Evolutionary conservation across 2,888 invertebrate genomes (phyloP).

Genomic region (Lochmaea crataegi): DNA sequence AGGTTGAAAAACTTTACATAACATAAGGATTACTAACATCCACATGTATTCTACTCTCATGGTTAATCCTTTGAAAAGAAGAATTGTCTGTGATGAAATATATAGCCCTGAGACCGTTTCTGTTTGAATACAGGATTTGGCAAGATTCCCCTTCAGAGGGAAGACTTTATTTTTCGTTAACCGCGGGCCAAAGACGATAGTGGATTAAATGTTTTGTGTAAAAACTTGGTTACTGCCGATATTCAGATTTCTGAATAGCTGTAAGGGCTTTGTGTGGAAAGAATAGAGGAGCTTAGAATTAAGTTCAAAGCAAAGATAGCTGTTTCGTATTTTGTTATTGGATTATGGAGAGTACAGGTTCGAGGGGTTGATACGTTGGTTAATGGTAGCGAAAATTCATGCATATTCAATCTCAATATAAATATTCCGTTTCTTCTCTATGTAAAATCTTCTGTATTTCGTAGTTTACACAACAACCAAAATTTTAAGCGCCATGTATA

Average conservation of each 20-base stretch:
- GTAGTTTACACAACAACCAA: too few species aligned
- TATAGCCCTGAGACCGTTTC: conserved; percentile 2
- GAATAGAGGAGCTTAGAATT: conserved; percentile 12
- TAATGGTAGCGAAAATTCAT: too few species aligned
- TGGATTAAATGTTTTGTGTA: conserved; percentile 37
- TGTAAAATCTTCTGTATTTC: too few species aligned
- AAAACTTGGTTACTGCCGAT: conserved; percentile 35
- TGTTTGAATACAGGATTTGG: conserved; percentile 13
- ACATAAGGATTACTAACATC: too few species aligned
- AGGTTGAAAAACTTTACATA: too few species aligned
- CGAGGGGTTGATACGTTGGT: too few species aligned
- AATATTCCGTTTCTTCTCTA: too few species aligned
- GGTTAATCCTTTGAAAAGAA: neutral
- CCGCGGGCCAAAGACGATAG: conserved; percentile 33
- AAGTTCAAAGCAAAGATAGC: conserved; percentile 5
- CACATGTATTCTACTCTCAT: neutral
- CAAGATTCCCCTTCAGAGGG: conserved; percentile 13
- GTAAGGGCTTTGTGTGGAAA: conserved; percentile 19
- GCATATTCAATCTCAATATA: too few species aligned
- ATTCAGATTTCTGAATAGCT: conserved; percentile 27
- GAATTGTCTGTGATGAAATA: neutral
- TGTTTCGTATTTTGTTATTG: conserved; percentile 15
- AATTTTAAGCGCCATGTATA: too few species aligned
- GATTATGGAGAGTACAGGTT: neutral
- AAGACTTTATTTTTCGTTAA: conserved; percentile 29